Evolutionary conservation across 2,888 invertebrate species (phyloP), one percentile per base, ranked within the genome.

Genomic region (Clistopyga incitator): DNA sequence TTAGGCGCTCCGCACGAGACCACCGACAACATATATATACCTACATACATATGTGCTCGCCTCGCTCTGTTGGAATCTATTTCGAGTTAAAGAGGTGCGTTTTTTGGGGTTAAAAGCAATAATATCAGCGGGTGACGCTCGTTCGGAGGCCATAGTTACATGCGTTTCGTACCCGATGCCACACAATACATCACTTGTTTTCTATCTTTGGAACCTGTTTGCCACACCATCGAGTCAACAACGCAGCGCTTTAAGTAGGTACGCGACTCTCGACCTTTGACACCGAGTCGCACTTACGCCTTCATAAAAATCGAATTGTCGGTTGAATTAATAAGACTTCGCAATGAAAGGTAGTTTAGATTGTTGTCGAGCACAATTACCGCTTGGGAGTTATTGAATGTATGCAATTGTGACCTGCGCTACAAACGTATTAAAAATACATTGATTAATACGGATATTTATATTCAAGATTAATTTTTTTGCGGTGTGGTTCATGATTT

Each of bases 81-180:
- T 84, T 81, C 54, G 64, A 81, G 84, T 81, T 78, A 50, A 77
- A 81, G 80, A 80, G 80, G 38, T 68, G 64, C 34, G 64, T 78
- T 81, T 81, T 78, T 74, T 78, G 67, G 78, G 52, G 78, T 78
- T 75, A 47, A 78, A 75, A 78, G 78, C 67, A 84, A 81, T 75
- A 75, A 78, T 78, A 78, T 81, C 65, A 56, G 61, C 54, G 61
- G 42, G 6, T 29, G 77, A 59, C 45, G 75, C 76, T 65, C 52
- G 50, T 75, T 54, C 20, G 42, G 34, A 56, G 34, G 45, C 50
- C 45, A 20, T 54, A 47, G 67, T 65, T 71, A 45, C 56, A 42
- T 38, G 61, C 52, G 25, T 56, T 72, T 42, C 34, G 59, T 67
- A 56, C 71, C 45, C 42, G 34, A 68, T 45, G 34, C 25, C 76